Conservation (phyloP, 2,888 invertebrate genomes). For the Andrena marginata region DNA sequence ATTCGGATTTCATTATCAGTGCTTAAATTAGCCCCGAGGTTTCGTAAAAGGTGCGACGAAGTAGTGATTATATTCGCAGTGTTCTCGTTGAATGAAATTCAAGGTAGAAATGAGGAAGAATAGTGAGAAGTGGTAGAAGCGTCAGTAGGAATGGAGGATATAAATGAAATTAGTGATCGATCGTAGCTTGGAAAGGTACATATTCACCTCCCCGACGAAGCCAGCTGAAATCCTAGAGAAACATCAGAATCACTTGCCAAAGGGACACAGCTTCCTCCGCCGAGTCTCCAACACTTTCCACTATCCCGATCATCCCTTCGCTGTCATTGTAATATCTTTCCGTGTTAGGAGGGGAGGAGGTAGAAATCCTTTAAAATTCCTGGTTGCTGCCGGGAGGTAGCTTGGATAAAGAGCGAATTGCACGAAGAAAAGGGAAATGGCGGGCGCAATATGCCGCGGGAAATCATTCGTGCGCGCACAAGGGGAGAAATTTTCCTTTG, state of each 20-base stretch:
- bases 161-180: too few relatives aligned
- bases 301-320: not conserved
- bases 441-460: not conserved
- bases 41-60: not conserved
- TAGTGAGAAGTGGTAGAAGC: too few relatives aligned
- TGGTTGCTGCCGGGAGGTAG: not conserved
- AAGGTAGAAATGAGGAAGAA: too few relatives aligned
- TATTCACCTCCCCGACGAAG: too few relatives aligned
- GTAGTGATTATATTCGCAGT: too few relatives aligned
- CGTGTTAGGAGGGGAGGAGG: not conserved
- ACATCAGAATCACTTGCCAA: not conserved
- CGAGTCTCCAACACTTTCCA: not conserved
- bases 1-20: not conserved
- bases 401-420: not conserved
- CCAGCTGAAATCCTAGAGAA: too few relatives aligned
- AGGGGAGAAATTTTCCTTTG: not conserved
- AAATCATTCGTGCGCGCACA: constrained; percentile 15
- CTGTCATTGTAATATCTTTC: not conserved
- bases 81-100: too few relatives aligned
- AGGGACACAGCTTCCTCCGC: not conserved
- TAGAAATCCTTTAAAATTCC: constrained; percentile 6
- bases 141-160: too few relatives aligned
- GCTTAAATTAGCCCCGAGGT: not conserved
- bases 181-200: too few relatives aligned
- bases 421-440: not conserved